Conservation (phyloP, 1,140 invertebrate species). For the Myzus persicae region DNA sequence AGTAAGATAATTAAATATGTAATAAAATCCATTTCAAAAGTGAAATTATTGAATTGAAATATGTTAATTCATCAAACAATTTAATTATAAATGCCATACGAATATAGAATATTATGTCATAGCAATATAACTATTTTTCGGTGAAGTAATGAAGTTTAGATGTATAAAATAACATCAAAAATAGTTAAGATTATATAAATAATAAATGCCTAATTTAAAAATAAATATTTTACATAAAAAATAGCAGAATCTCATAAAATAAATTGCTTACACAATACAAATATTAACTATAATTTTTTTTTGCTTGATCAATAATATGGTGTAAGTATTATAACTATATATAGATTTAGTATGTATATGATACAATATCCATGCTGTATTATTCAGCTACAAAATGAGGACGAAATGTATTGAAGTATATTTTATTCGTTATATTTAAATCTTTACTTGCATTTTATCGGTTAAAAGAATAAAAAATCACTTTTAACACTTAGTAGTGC, state of each 20-base stretch:
- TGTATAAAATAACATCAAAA: not conserved
- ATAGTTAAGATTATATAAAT: not conserved
- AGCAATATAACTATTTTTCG: not conserved
- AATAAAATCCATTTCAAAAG: not conserved
- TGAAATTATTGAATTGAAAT: not conserved
- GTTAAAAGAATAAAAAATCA: slow-evolving; percentile 32
- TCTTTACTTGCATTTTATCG: not conserved
- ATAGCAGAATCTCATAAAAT: not conserved
- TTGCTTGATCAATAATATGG: not conserved
- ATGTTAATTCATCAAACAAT: not conserved
- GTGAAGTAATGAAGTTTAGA: not conserved
- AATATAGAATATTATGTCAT: not conserved
- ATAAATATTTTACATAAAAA: not conserved
- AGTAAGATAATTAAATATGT: not conserved
- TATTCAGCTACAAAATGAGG: not conserved
- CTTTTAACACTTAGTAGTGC: not conserved
- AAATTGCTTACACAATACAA: not conserved
- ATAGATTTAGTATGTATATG: not conserved
- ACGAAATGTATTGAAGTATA: not conserved
- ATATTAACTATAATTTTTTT: not conserved
- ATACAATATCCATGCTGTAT: not conserved
- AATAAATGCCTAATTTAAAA: not conserved
- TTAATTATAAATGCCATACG: not conserved
- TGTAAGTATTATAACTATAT: not conserved
- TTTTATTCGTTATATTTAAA: not conserved